Conservation (phyloP, 2,797 vertebrate species). For the Paedocypris micromegethes region DNA sequence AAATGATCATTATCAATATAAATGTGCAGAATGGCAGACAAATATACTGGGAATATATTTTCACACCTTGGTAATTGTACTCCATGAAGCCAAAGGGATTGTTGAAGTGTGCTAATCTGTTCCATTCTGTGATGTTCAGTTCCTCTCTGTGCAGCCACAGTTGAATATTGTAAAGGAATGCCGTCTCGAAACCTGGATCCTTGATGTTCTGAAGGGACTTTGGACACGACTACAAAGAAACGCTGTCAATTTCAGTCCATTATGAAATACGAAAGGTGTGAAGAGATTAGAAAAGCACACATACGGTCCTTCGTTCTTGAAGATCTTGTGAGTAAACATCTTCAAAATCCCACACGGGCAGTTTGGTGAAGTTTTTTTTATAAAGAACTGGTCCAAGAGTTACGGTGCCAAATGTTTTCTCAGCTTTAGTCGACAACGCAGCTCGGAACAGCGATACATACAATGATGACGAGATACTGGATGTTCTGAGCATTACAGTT, state of each 20-base stretch:
- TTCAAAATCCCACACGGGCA: slow-evolving; percentile 65
- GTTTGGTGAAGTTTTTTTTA: slow-evolving; percentile 39
- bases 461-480: background rate
- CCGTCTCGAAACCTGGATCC: slow-evolving; percentile 63
- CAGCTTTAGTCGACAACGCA: background rate
- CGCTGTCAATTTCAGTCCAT: background rate
- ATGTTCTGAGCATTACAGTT: no score
- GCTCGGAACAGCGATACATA: background rate
- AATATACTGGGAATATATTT: background rate
- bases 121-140: slow-evolving; percentile 75
- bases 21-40: no score
- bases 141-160: slow-evolving; percentile 72
- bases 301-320: slow-evolving; percentile 50
- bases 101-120: slow-evolving; percentile 76
- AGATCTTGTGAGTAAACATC: slow-evolving; percentile 56
- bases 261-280: background rate
- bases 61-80: slow-evolving; percentile 67
- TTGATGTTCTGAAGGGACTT: slow-evolving; percentile 66
- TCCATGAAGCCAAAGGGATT: slow-evolving; percentile 85
- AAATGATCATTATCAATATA: no score
- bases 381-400: slow-evolving; percentile 51
- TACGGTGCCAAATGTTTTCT: background rate
- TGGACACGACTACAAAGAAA: slow-evolving; percentile 66
- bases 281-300: slow-evolving; percentile 2
- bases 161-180: slow-evolving; percentile 72